These are phyloP conservation scores for Leucopternis melanops DNA, from an alignment of 2,113 vertebrate genomes.

Conservation along the genomic window DNA sequence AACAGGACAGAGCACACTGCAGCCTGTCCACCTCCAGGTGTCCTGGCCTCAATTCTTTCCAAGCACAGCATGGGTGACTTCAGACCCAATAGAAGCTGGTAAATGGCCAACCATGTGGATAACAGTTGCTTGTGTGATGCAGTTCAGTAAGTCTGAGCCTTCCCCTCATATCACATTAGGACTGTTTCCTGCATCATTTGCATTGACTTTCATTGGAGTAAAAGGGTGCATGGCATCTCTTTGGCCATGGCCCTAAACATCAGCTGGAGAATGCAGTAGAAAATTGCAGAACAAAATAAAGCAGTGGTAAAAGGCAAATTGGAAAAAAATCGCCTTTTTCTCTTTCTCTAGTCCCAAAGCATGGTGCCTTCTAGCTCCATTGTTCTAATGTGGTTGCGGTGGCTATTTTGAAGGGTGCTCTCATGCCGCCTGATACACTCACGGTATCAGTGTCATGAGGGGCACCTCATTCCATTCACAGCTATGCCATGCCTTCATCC, in stretches of 20 bases:
- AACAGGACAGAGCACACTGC: not conserved
- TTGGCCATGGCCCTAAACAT: accelerated
- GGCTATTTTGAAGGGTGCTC: not conserved
- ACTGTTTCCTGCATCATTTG: not conserved
- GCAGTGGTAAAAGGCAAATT: not conserved
- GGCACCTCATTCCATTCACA: not conserved
- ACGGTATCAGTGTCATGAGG: not conserved
- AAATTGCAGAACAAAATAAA: not conserved
- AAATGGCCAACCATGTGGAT: accelerated
- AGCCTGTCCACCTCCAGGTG: not conserved
- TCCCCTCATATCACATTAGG: not conserved
- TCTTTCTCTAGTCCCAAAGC: not conserved
- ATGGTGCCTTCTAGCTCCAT: not conserved
- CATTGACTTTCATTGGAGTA: not conserved
- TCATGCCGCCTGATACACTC: not conserved
- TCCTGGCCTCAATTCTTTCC: not conserved
- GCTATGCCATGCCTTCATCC: not conserved
- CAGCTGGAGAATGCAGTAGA: not conserved
- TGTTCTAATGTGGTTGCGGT: not conserved
- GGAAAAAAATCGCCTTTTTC: not conserved
- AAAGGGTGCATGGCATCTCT: not conserved
- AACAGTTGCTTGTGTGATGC: not conserved
- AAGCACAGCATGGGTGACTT: not conserved
- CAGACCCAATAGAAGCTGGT: not conserved
- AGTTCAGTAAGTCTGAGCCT: not conserved